These are phyloP conservation scores for Lypha dubia DNA, from an alignment of 2,888 invertebrate genomes.

Conservation along the genomic window DNA sequence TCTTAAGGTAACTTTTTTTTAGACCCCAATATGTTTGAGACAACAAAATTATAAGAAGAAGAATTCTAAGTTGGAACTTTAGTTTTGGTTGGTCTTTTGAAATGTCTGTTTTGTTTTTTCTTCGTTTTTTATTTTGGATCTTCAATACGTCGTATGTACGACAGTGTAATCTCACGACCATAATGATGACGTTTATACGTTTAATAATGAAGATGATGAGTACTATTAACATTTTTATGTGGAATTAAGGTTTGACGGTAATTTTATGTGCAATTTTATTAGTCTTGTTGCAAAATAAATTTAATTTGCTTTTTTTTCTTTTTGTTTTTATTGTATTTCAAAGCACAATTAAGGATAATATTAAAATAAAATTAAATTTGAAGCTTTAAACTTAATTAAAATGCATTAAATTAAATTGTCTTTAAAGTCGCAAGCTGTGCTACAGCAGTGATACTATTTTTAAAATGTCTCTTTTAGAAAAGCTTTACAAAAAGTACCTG, in stretches of 20 bases:
- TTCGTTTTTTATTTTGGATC: not conserved
- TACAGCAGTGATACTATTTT: too few relatives aligned
- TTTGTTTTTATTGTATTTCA: not conserved
- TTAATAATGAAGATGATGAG: conserved; percentile 35
- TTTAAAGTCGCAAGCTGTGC: too few relatives aligned
- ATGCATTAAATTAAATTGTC: not conserved
- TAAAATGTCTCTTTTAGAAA: too few relatives aligned
- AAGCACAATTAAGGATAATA: not conserved
- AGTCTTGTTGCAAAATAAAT: conserved; percentile 32
- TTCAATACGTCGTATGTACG: not conserved
- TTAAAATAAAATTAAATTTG: not conserved
- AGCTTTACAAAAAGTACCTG: too few relatives aligned
- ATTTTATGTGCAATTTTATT: conserved; percentile 58
- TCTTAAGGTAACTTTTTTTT: conserved; percentile 39
- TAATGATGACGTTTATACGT: conserved; percentile 23
- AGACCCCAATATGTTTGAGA: conserved; percentile 7
- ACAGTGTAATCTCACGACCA: not conserved
- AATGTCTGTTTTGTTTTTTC: conserved; percentile 27
- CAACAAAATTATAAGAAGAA: not conserved
- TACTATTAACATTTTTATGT: conserved; percentile 58
- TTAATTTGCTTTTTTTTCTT: conserved; percentile 1
- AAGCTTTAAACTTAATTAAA: too few relatives aligned
- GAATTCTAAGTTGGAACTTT: conserved; percentile 39
- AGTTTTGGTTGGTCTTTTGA: conserved; percentile 12
- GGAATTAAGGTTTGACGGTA: conserved; percentile 52